Base-by-base conservation (phyloP, 2,888 invertebrate genomes). In the Eubasilissa splendida region DNA sequence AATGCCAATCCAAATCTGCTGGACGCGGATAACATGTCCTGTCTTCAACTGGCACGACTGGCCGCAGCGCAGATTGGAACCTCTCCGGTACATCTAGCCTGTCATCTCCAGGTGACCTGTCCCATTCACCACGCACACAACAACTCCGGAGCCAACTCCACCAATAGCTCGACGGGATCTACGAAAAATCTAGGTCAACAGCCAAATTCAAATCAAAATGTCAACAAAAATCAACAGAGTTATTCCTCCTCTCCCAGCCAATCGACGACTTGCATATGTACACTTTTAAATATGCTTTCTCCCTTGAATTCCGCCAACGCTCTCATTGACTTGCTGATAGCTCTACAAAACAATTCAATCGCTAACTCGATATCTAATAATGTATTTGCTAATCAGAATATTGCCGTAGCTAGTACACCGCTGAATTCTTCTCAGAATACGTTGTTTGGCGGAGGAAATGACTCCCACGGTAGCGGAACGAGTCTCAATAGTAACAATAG, bases 1-100 rank as follows among this genome's bases (percentile, higher is more conserved):
- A 97, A 97, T 87, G 98, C 97, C 83, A 97, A 97, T 89, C 96
- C 97, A 0, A 95, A 95, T 87, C 94, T 95, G 86, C 93, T 96
- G 70, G 99, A 99, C 86, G 87, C 87, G 4, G 91, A 91, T 86
- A 90, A 90, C 0, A 90, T 90, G 86, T 88, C 89, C 2, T 91
- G 91, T 86, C 88, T 91, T 79, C 90, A 90, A 87, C 90, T 91
- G 88, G 90, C 90, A 11, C 89, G 90, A 3, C 89, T 90, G 0
- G 90, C 91, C n/a, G 89, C 90, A 82, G 89, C 90, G 85, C 90
- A 91, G 83, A 87, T 91, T 3, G 87, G 89, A 0, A 89, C 89
- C 9, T 89, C 90, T 75, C 90, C 91, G 63, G 84, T 86, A 0
- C 82, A 80, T 14, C 70, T 80, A 65, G 59, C 75, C n/a, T 87